Conservation (phyloP, 2,888 invertebrate genomes). For the Xestia sexstrigata region DNA sequence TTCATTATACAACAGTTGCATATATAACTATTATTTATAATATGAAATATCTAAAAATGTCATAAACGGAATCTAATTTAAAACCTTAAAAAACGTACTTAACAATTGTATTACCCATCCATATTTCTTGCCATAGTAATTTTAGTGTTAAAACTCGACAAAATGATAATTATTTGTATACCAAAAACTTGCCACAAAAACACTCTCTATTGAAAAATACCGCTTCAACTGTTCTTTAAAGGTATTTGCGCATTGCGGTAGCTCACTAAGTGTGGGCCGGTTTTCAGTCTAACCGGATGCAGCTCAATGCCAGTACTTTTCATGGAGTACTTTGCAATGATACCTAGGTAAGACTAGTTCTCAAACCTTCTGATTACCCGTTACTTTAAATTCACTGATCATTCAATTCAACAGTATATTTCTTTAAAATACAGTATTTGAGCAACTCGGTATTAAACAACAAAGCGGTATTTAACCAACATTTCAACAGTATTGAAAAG, state of each 20-base stretch:
- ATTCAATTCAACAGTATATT: neutral
- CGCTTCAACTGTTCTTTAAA: neutral
- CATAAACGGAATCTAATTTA: neutral
- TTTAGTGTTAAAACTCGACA: slow-evolving; percentile 1
- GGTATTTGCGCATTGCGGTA: slow-evolving; percentile 6
- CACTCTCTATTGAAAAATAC: slow-evolving; percentile 43
- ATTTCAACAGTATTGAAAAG: slow-evolving; percentile 33
- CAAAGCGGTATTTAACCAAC: neutral
- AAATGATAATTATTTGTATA: slow-evolving; percentile 25
- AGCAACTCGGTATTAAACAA: slow-evolving; percentile 10
- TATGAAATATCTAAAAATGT: neutral
- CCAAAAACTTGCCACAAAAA: slow-evolving; percentile 40
- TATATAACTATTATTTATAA: neutral
- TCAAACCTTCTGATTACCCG: neutral
- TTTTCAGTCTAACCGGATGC: neutral
- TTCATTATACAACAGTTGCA: no score
- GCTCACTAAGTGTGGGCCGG: no score
- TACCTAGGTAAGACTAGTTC: neutral
- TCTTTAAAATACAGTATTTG: slow-evolving; percentile 18
- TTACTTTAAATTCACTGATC: neutral
- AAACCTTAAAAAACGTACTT: slow-evolving; percentile 8
- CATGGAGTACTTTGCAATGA: neutral
- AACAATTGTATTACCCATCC: slow-evolving; percentile 5
- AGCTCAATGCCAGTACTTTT: neutral
- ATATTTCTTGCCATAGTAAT: slow-evolving; percentile 38